Evolutionary conservation across 2,113 vertebrate genomes (phyloP), one percentile per base, ranked within the genome.

Genomic region (Pica pica): DNA sequence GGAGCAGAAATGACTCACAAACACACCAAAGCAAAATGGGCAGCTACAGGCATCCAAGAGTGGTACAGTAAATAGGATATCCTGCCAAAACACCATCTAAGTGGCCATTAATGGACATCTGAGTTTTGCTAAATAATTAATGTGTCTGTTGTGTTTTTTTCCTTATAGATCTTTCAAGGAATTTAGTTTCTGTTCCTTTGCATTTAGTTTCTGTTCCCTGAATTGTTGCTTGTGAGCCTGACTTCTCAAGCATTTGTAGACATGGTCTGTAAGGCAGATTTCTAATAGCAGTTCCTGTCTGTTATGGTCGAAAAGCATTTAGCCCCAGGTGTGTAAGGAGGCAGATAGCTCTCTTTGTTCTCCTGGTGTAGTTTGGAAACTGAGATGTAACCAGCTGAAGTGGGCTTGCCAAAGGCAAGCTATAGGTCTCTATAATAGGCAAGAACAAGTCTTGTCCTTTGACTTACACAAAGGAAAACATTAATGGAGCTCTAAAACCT

Each of bases 121-220:
- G 73, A 93, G 81, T 94, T 95, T 96, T 76, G 84, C 53, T 96
- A 60, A 97, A 97, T 97, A 94, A 97, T 97, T 94, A 76, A 96
- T 96, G 89, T 59, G 83, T 65, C 87, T 91, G 81, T 83, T 94
- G 57, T 92, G 8, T 41, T 61, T 76, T 87, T 94, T 65, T 13
- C 87, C 87, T 56, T 95, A 94, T 86, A 93, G 96, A 93, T 94
- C 96, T 94, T 89, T 91, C 78, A 94, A 95, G 91, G 92, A 96
- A 94, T 96, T 96, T 70, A 44, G 81, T 94, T 96, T 92, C 87
- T 92, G 44, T 79, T 96, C 77, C 91, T 94, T 94, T 87, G 74
- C 42, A 27, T 95, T 96, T 91, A 12, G 67, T 80, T 91, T 94
- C 89, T 94, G 53, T 93, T 97, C 91, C 87, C 84, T 91, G 83